Evolutionary conservation across 1,140 invertebrate genomes (phyloP).

Genomic region (Cydia pomonella): DNA sequence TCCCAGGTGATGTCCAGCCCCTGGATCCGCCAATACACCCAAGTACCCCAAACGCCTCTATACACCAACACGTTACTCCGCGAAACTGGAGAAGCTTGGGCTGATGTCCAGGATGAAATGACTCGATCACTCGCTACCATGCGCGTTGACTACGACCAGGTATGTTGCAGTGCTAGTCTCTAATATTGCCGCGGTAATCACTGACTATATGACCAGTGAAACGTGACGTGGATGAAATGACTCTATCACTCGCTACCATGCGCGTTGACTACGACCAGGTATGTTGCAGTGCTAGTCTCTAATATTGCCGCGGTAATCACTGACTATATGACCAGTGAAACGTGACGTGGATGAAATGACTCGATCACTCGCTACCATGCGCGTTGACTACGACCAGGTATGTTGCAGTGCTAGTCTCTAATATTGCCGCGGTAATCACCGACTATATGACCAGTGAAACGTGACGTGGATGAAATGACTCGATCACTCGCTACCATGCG

Average conservation of each 20-base stretch:
- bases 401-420: too few species aligned
- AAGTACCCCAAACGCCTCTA: slow-evolving; percentile 96
- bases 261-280: slow-evolving; percentile 94
- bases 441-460: too few species aligned
- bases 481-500: slow-evolving; percentile 96
- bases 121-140: slow-evolving; percentile 97
- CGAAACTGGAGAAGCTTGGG: slow-evolving; percentile 96
- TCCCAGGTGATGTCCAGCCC: slow-evolving; percentile 83
- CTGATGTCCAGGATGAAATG: slow-evolving; percentile 99
- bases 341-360: too few species aligned
- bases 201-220: too few species aligned
- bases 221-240: too few species aligned
- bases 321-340: too few species aligned
- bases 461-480: slow-evolving; percentile 83
- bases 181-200: background rate
- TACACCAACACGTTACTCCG: slow-evolving; percentile 92
- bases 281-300: too few species aligned
- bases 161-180: slow-evolving; percentile 41
- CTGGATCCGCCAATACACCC: slow-evolving; percentile 84
- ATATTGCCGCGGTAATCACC: too few species aligned
- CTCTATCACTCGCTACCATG: slow-evolving; percentile 94
- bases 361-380: too few species aligned
- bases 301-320: too few species aligned
- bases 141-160: slow-evolving; percentile 96
- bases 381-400: background rate